Percentiles rank a stretch among this genome's conserved stretches.
Evolutionary conservation across 2,113 vertebrate species (phyloP).

Genomic region (Paramisgurnus dabryanus): DNA sequence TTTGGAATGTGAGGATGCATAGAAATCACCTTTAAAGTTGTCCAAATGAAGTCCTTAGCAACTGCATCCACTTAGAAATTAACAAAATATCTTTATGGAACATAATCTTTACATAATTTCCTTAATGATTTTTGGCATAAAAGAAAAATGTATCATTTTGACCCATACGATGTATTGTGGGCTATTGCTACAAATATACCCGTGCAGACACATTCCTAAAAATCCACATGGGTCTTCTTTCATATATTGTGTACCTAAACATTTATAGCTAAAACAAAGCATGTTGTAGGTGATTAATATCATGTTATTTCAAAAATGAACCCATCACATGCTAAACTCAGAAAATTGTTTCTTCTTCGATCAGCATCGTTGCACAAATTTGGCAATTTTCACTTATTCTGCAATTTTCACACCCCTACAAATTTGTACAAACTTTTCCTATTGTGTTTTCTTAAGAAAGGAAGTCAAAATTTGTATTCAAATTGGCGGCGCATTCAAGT

Average conservation of each 20-base stretch:
- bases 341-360: background rate
- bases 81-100: no score
- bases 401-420: background rate
- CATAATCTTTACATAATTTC: no score
- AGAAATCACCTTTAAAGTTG: no score
- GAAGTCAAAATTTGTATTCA: constrained; percentile 45
- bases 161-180: no score
- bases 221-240: background rate
- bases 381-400: background rate
- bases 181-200: no score
- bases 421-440: background rate
- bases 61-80: no score
- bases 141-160: no score
- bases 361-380: background rate
- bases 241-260: background rate
- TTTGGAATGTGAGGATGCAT: no score
- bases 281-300: background rate
- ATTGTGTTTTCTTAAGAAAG: constrained; percentile 16
- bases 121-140: no score
- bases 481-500: constrained; percentile 36
- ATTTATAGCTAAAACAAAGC: background rate
- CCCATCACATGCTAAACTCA: background rate
- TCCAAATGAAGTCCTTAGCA: no score
- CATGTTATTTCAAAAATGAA: no score
- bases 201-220: background rate